These are phyloP conservation scores for Tholera decimalis DNA, from an alignment of 2,888 invertebrate genomes.

Conservation along the genomic window DNA sequence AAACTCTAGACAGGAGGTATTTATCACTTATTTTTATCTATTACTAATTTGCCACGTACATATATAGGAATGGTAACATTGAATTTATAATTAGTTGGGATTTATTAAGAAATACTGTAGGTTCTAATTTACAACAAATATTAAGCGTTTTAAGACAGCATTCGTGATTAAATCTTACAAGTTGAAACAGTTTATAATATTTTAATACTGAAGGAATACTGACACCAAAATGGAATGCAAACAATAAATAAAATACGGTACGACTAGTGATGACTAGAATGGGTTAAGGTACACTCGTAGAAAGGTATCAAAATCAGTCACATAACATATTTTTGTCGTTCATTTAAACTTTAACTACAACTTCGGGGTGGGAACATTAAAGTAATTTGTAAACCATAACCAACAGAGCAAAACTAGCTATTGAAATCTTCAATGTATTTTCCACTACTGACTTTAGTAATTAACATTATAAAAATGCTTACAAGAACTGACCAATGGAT, in stretches of 20 bases:
- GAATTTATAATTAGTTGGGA: slow-evolving; percentile 64
- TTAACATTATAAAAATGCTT: not conserved
- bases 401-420: not conserved
- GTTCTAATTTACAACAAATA: slow-evolving; percentile 68
- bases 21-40: slow-evolving; percentile 81
- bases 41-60: slow-evolving; percentile 75
- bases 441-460: slow-evolving; percentile 1
- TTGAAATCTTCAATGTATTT: not conserved
- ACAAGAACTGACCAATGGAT: slow-evolving; percentile 4
- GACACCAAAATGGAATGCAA: slow-evolving; percentile 56
- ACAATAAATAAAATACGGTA: slow-evolving; percentile 22
- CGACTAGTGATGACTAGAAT: slow-evolving; percentile 56
- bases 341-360: slow-evolving; percentile 28
- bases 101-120: slow-evolving; percentile 54
- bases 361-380: not conserved
- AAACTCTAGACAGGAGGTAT: slow-evolving; percentile 89
- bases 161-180: slow-evolving; percentile 59
- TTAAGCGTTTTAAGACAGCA: slow-evolving; percentile 66
- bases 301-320: slow-evolving; percentile 64
- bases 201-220: slow-evolving; percentile 62
- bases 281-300: slow-evolving; percentile 35
- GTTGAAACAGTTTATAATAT: slow-evolving; percentile 50
- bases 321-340: slow-evolving; percentile 37
- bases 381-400: slow-evolving; percentile 1
- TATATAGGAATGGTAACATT: slow-evolving; percentile 73